Percentiles rank a stretch among this genome's conserved stretches.
Conservation (phyloP, 37 sponge, comb jelly and placozoan species). For the Spongilla lacustris region DNA sequence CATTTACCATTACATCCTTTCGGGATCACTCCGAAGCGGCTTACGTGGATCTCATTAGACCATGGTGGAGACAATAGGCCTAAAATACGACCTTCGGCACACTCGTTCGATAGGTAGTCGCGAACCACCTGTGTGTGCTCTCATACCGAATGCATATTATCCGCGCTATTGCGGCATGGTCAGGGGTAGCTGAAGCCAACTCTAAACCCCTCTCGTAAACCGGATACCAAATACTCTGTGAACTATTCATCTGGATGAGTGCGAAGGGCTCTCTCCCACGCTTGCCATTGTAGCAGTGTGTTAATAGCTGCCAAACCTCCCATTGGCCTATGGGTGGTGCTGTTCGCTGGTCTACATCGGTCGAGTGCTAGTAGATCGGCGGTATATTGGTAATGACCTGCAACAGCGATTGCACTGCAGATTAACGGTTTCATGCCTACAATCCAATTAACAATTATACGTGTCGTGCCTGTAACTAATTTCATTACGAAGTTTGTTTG, state of each 20-base stretch:
- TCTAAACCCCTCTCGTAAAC: slow-evolving; percentile 27
- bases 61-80: slow-evolving; percentile 11
- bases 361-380: neutral
- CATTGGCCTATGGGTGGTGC: neutral
- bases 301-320: slow-evolving; percentile 8
- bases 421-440: neutral
- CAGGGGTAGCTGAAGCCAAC: slow-evolving; percentile 12
- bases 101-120: slow-evolving; percentile 8
- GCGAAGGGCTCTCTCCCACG: slow-evolving; percentile 10
- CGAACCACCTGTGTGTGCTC: slow-evolving; percentile 11
- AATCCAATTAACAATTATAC: too few species aligned
- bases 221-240: neutral
- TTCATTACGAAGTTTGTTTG: too few species aligned
- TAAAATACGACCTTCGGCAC: slow-evolving; percentile 4
- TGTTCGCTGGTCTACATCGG: neutral
- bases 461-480: too few species aligned
- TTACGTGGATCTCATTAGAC: slow-evolving; percentile 8
- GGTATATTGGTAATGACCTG: slow-evolving; percentile 4
- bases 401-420: neutral
- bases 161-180: neutral
- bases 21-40: slow-evolving; percentile 40
- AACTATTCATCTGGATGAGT: slow-evolving; percentile 21
- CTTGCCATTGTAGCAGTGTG: slow-evolving; percentile 25
- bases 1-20: slow-evolving; percentile 22
- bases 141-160: slow-evolving; percentile 22